Evolutionary conservation across 1,140 invertebrate genomes (phyloP), one percentile per base, ranked within the genome.

Genomic region (Drosophila lacteicornis): DNA sequence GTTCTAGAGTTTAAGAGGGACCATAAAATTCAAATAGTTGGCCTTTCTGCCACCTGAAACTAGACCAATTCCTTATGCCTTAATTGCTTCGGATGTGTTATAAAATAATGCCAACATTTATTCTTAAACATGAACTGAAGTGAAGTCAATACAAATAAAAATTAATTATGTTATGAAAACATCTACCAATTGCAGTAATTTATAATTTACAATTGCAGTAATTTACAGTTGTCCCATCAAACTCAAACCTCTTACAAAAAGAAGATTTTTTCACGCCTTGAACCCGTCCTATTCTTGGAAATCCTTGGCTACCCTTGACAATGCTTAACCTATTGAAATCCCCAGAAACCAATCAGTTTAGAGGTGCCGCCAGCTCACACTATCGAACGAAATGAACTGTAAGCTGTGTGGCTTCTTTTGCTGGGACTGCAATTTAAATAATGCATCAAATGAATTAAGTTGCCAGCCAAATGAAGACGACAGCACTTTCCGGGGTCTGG

Each of bases 361-460:
- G 33, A 49, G 36, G 45, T 38, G 49, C 47, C 7, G 42, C 30
- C 33, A 11, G 43, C 45, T 69, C 38, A 47, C 40, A 45, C 40
- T 6, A 69, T 57, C 53, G 51, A 84, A 67, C 65, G 22, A 58
- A 81, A 38, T 57, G 49, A 74, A 61, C 25, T 56, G 63, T 49
- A 51, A 68, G 50, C 58, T 40, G 42, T 77, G 69, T 73, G 62
- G 25, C 47, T 61, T 43, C 47, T 75, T 62, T 74, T 58, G 80
- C 80, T 68, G 59, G 61, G 50, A 15, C 49, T 67, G 71, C 83
- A 87, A 78, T 87, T 88, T 88, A 83, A 87, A 77, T 87, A 86
- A 82, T 87, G 77, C 73, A 88, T 33, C 61, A 78, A 83, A 88
- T 87, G 80, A 83, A 87, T 88, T 88, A 78, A 80, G 60, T 71